Percentiles rank a stretch among this genome's conserved stretches.
phyloP scores from a whole-genome alignment of 2,888 invertebrate species.

The Mellilla xanthometata region DNA sequence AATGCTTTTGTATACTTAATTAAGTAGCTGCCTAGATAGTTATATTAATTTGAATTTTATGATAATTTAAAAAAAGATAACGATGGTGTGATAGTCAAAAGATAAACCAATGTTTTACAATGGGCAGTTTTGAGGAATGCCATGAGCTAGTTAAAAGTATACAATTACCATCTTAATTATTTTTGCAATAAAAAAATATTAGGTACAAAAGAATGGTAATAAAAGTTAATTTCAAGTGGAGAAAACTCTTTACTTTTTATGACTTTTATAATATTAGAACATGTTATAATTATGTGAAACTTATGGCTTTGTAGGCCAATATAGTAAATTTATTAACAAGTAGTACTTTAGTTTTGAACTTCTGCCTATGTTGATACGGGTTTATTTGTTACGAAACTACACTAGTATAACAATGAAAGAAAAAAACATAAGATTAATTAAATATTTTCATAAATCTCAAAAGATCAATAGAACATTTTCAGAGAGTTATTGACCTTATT shows the following conservation, averaged over 20 bases:
- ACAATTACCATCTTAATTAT: slow-evolving; percentile 24
- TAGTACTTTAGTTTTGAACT: too few species aligned
- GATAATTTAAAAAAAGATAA: slow-evolving; percentile 40
- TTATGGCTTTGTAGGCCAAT: slow-evolving; percentile 6
- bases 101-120: slow-evolving; percentile 40
- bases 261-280: slow-evolving; percentile 5
- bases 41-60: slow-evolving; percentile 45
- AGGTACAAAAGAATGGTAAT: slow-evolving; percentile 21
- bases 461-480: too few species aligned
- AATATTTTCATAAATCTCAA: too few species aligned
- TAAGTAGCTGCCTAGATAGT: slow-evolving; percentile 39
- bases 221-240: slow-evolving; percentile 20
- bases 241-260: slow-evolving; percentile 18
- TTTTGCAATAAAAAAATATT: slow-evolving; percentile 30
- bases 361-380: too few species aligned
- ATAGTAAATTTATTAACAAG: neutral
- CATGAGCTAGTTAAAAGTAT: slow-evolving; percentile 25
- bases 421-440: too few species aligned
- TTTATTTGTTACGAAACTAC: too few species aligned
- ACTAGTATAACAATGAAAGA: too few species aligned
- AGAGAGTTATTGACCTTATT: too few species aligned
- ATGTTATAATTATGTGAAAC: slow-evolving; percentile 1
- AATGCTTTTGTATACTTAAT: slow-evolving; percentile 42
- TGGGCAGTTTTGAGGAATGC: slow-evolving; percentile 35
- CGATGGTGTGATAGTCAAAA: slow-evolving; percentile 33